These are phyloP conservation scores for Calephelis nemesis DNA, from an alignment of 1,140 invertebrate genomes.

Conservation along the genomic window DNA sequence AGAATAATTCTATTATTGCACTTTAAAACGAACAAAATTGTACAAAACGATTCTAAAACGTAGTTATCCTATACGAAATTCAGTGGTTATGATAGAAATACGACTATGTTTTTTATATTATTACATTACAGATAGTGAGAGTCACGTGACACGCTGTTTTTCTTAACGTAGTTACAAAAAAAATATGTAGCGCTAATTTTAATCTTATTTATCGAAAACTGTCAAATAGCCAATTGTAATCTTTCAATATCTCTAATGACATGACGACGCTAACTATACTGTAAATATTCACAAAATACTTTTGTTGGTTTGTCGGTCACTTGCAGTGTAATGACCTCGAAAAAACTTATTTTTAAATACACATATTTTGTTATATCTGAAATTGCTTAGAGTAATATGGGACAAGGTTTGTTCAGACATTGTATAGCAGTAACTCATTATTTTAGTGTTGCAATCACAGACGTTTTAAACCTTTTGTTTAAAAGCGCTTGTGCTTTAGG, in stretches of 20 bases:
- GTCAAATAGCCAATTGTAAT: not conserved
- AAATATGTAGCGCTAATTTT: too few relatives aligned
- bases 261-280: conserved; percentile 8
- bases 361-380: conserved; percentile 33
- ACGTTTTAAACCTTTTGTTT: conserved; percentile 1
- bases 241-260: conserved; percentile 2
- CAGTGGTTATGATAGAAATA: too few relatives aligned
- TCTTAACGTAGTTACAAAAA: too few relatives aligned
- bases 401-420: conserved; percentile 42
- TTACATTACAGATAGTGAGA: too few relatives aligned
- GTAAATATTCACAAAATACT: conserved; percentile 12
- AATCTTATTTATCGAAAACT: too few relatives aligned
- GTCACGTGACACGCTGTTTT: too few relatives aligned
- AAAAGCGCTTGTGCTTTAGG: not conserved
- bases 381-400: conserved; percentile 34
- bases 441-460: conserved; percentile 33
- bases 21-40: too few relatives aligned
- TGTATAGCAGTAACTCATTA: conserved; percentile 47
- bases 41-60: too few relatives aligned
- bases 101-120: too few relatives aligned
- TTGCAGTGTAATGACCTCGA: conserved; percentile 15
- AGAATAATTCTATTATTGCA: too few relatives aligned
- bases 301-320: not conserved
- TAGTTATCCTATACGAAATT: too few relatives aligned
- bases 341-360: conserved; percentile 9